phyloP scores from a whole-genome alignment of 1,140 invertebrate genomes.

The Tetramorium alpestre region DNA sequence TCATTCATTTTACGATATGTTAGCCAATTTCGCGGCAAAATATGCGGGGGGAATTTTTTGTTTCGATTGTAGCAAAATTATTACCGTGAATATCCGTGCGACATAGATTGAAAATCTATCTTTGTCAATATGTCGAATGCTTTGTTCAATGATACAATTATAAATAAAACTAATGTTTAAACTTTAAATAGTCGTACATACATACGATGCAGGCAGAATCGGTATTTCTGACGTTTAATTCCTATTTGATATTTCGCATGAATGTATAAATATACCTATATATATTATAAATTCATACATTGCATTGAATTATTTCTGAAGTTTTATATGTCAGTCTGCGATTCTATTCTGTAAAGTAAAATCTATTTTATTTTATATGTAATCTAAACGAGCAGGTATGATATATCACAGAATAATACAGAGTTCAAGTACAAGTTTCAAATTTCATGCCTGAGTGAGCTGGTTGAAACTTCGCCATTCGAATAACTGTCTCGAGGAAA shows the following conservation, averaged over 20 bases:
- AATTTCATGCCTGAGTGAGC: slow-evolving; percentile 23
- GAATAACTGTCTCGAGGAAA: slow-evolving; percentile 2
- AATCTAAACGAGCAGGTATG: neutral
- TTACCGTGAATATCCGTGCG: neutral
- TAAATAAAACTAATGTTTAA: neutral
- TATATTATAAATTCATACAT: neutral
- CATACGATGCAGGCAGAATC: neutral
- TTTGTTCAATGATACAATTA: neutral
- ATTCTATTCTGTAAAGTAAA: neutral
- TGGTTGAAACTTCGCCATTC: slow-evolving; percentile 30
- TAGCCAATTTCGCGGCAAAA: neutral
- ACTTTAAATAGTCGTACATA: neutral
- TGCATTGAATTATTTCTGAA: neutral
- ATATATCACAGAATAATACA: slow-evolving; percentile 10
- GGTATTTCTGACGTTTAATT: neutral
- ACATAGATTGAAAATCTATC: neutral
- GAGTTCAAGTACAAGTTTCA: neutral
- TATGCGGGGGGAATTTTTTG: neutral
- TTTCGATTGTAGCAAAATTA: slow-evolving; percentile 3
- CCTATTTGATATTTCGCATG: neutral
- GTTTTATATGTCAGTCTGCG: neutral
- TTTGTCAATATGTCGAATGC: neutral
- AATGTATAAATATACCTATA: neutral
- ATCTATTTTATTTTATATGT: slow-evolving; percentile 27
- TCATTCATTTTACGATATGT: neutral